These are phyloP conservation scores for Hedychridium roseum DNA, from an alignment of 2,888 invertebrate species.

Conservation along the genomic window DNA sequence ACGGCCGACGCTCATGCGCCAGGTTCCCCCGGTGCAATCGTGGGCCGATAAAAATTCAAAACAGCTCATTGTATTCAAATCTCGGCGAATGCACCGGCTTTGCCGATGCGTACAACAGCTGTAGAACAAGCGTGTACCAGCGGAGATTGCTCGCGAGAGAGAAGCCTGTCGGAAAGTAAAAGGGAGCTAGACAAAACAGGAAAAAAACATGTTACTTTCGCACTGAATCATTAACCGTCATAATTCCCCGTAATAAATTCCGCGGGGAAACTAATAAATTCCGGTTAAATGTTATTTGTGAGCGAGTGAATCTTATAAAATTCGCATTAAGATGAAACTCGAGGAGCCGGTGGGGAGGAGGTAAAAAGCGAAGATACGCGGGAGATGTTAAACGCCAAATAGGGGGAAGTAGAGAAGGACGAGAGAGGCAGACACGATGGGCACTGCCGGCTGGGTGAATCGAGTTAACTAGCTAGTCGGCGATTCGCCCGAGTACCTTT, in stretches of 20 bases:
- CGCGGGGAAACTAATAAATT: too few species aligned
- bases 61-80: conserved; percentile 62
- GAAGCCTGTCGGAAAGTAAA: too few species aligned
- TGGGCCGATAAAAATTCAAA: conserved; percentile 59
- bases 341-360: too few species aligned
- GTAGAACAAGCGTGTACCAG: conserved; percentile 44
- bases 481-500: too few species aligned
- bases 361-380: too few species aligned
- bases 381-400: conserved; percentile 4
- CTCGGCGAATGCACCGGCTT: conserved; percentile 36
- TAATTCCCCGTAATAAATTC: too few species aligned
- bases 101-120: conserved; percentile 45
- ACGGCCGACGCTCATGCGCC: conserved; percentile 17
- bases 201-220: too few species aligned
- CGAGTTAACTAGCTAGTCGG: conserved; percentile 27
- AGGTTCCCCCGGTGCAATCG: conserved; percentile 33
- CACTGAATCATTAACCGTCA: too few species aligned
- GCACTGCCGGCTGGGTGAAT: conserved; percentile 23
- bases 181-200: too few species aligned
- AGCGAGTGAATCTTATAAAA: too few species aligned
- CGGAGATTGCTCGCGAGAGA: conserved; percentile 19
- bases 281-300: too few species aligned
- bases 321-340: too few species aligned
- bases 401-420: conserved; percentile 2
- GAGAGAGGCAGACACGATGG: conserved; percentile 19